Conservation (phyloP, 1,140 invertebrate genomes). For the Babylonia areolata region DNA sequence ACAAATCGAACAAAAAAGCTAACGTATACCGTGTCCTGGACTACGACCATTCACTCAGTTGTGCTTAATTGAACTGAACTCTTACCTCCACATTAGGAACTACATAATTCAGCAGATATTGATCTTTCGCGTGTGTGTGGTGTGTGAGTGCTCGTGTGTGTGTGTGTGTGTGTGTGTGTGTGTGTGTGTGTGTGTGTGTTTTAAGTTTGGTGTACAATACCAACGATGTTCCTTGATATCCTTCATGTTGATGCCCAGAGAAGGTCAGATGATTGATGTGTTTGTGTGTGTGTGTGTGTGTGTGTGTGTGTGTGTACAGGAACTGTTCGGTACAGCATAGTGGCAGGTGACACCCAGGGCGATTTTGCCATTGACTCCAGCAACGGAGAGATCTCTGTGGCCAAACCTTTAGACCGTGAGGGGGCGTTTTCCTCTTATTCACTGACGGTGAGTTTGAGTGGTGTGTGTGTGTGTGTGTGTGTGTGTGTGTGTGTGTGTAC, state of each 20-base stretch:
- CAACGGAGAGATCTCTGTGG: slow-evolving; percentile 43
- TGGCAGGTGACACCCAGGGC: slow-evolving; percentile 45
- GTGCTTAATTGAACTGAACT: too few relatives aligned
- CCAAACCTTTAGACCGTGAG: slow-evolving; percentile 48
- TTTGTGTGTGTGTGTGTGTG: slow-evolving; percentile 4
- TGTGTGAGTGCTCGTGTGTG: not conserved
- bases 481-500: too few relatives aligned
- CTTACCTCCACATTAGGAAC: too few relatives aligned
- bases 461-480: not conserved
- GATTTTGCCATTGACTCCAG: slow-evolving; percentile 47
- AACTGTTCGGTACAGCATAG: slow-evolving; percentile 50
- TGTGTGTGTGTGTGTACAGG: slow-evolving; percentile 40
- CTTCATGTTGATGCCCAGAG: not conserved
- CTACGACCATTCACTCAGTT: too few relatives aligned
- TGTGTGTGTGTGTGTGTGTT: not conserved
- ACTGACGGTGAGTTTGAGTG: slow-evolving; percentile 35
- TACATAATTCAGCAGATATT: too few relatives aligned
- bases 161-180: slow-evolving; percentile 23
- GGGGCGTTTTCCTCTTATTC: slow-evolving; percentile 43
- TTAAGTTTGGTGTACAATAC: not conserved
- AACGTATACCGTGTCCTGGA: too few relatives aligned
- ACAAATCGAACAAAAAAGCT: too few relatives aligned
- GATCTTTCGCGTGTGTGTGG: not conserved
- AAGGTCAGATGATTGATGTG: too few relatives aligned
- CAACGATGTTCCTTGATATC: not conserved